phyloP scores from a whole-genome alignment of 2,113 vertebrate genomes.

The Melanocharis versteri region DNA sequence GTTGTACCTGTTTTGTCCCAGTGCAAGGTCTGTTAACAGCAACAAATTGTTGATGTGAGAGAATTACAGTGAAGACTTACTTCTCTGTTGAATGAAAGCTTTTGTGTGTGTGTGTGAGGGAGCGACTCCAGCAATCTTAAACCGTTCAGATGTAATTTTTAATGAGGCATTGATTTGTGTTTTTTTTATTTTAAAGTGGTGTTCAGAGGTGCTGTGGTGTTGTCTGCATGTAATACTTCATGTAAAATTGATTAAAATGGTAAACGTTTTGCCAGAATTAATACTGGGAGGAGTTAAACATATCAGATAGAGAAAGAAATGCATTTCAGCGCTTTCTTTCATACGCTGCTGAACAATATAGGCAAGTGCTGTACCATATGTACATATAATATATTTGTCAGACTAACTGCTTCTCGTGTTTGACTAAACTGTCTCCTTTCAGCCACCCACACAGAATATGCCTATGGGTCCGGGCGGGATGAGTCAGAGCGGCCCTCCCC shows the following conservation, averaged over 20 bases:
- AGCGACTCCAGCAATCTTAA: not conserved
- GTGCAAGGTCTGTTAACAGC: not conserved
- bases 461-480: constrained; percentile 95
- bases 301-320: not conserved
- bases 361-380: constrained; percentile 33
- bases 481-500: constrained; percentile 90
- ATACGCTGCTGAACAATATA: not conserved
- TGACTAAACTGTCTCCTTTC: constrained; percentile 75
- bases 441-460: constrained; percentile 98
- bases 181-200: not conserved
- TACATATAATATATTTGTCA: constrained; percentile 61
- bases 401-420: constrained; percentile 66
- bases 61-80: not conserved
- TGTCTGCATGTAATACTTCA: not conserved
- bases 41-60: not conserved
- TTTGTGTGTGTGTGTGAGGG: not conserved
- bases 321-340: not conserved
- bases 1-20: constrained; percentile 33
- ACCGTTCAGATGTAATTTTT: not conserved
- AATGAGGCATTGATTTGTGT: not conserved
- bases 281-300: not conserved
- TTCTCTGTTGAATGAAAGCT: not conserved
- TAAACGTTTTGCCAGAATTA: not conserved
- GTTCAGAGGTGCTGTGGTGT: not conserved
- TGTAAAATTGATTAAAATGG: not conserved